A percentile compares a stretch with the other conserved stretches of the same genome.
phyloP scores from a whole-genome alignment of 2,113 vertebrate genomes.

The Martes martes region DNA sequence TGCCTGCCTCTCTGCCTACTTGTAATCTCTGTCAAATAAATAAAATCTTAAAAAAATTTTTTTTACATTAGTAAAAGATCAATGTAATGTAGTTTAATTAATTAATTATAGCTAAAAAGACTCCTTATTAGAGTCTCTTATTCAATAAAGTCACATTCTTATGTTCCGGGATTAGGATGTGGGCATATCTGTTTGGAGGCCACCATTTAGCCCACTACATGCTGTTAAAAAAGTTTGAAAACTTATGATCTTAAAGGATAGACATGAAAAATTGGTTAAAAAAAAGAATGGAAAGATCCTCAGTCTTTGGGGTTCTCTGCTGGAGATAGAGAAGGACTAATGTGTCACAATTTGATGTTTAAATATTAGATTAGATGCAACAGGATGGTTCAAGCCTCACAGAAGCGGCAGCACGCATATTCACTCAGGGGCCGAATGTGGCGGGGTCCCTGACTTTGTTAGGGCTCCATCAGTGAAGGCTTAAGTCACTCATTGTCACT shows the following conservation, averaged over 20 bases:
- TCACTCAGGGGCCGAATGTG: neutral
- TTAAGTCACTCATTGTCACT: neutral
- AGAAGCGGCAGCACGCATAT: neutral
- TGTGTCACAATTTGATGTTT: neutral
- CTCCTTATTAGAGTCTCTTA: neutral
- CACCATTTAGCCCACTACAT: neutral
- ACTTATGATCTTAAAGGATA: neutral
- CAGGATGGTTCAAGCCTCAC: no score
- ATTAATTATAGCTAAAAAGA: neutral
- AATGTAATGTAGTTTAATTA: neutral
- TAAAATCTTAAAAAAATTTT: no score
- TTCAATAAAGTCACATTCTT: neutral
- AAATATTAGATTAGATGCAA: neutral
- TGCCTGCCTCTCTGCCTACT: no score
- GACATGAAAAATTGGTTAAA: neutral
- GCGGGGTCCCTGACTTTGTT: neutral
- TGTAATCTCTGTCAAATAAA: no score
- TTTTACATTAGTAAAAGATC: neutral
- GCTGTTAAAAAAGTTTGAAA: neutral
- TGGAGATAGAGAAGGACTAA: neutral
- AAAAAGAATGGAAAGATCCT: neutral
- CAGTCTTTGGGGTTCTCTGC: neutral
- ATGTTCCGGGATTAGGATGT: neutral
- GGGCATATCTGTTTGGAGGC: neutral
- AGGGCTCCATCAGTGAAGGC: neutral